Base-by-base conservation (phyloP, 1,140 invertebrate species). In the Caenorhabditis briggsae region DNA sequence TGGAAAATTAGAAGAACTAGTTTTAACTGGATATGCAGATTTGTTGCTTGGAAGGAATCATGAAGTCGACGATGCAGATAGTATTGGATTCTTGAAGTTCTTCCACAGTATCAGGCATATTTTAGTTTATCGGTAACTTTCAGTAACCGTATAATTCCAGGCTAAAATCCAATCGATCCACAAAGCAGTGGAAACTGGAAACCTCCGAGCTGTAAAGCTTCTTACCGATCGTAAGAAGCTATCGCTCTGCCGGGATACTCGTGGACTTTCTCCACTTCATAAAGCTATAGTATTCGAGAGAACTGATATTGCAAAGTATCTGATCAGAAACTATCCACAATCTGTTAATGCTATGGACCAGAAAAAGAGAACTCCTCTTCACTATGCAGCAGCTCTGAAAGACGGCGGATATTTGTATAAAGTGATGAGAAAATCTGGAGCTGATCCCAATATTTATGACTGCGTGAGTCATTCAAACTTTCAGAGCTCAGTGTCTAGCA, bases 201-300 rank as follows among this genome's bases (percentile, higher is more conserved):
- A 95, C 90, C 93, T 97, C 87, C 93, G 95, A 90, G 96, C 96
- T 88, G 93, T 97, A 43, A 96, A 97, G 93, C 95, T 95, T 82
- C 95, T 96, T 5, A 93, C 97, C 88, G 96, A 97, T 93, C 93
- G 96, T 84, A 95, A 96, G 91, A 96, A 97, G 94, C 96, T 97
- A 91, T 96, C 96, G 11, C 94, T 96, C 59, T 96, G 96, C 9
- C 94, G 95, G 89, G 96, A 97, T 85, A 83, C 88, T 18, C 65
- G 91, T 23, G 91, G 96, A n/a, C 95, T 96, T 41, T 97, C 96
- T 0, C 96, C 97, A 3, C 93, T 98, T 56, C 97, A 99, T 93
- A 96, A 97, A 48, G 96, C 97, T 11, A 95, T 96, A 0, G 94
- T 97, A 85, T 98, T 96, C 91, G 97, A 97, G 0, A 97, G 98